Base-by-base conservation (phyloP, 2,888 invertebrate genomes). In the Uropetala carovei region DNA sequence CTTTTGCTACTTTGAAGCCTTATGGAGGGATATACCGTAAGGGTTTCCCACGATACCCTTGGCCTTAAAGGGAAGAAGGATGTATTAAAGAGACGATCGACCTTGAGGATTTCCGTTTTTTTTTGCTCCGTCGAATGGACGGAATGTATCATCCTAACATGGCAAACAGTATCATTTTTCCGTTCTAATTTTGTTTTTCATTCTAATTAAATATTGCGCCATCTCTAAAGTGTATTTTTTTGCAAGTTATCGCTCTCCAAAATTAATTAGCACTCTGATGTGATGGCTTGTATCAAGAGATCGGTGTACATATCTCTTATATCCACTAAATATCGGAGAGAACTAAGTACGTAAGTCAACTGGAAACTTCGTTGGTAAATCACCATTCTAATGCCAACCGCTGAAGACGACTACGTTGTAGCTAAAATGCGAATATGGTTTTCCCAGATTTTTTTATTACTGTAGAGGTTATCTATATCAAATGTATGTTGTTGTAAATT, bases 81-180 rank as follows among this genome's bases (percentile, higher is more conserved):
- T 89, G 60, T 64, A 89, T 89, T 64, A 89, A 89, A 89, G 89
- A 89, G 64, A 58, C 89, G 56, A 64, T 89, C 64, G 89, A 64
- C 89, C 89, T 89, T 89, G 89, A 89, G 89, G 43, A 59, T 64
- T 89, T 89, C 89, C 89, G 22, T 16, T 3, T 64, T 30, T 64
- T 64, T 89, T n/a, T 68, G 27, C 56, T 18, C 60, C 64, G 30
- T 11, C n/a, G 43, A 68, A n/a, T 64, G 64, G 16, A 64, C 60
- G 30, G n/a, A 18, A n/a, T n/a, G 43, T 27, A 64, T 68, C 60
- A 68, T 64, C 11, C 30, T 27, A 43, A 27, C 1, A 75, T 10
- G n/a, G 7, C 64, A 57, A 68, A 16, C 64, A 43, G 43, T 30
- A 56, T 64, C 13, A 43, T 75, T 27, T 75, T 22, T 75, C 2